Conservation (phyloP, 2,113 vertebrate species). For the Heloderma charlesbogerti region DNA sequence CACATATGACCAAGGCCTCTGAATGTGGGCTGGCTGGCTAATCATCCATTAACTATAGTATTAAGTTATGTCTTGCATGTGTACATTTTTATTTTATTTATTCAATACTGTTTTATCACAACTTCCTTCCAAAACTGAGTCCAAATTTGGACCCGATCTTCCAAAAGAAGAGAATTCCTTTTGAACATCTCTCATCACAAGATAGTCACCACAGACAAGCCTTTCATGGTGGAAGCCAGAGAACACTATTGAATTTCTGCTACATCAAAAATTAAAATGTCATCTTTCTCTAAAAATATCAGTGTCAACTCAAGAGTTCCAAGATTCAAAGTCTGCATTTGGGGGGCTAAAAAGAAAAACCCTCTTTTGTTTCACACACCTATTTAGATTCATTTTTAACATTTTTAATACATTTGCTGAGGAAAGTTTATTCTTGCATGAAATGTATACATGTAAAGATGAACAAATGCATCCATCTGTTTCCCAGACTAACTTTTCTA, state of each 20-base stretch:
- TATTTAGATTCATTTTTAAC: constrained; percentile 46
- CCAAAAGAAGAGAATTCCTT: neutral
- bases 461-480: neutral
- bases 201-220: no score
- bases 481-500: neutral
- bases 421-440: constrained; percentile 41
- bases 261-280: constrained; percentile 21
- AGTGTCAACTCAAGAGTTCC: neutral
- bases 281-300: constrained; percentile 18
- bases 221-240: neutral
- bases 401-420: constrained; percentile 25
- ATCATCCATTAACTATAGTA: neutral
- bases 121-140: neutral
- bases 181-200: neutral
- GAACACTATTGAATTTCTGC: no score
- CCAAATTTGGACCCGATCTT: neutral
- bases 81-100: neutral
- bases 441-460: constrained; percentile 38
- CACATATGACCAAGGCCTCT: neutral
- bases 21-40: neutral
- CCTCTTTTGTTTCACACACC: neutral
- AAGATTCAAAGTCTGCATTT: constrained; percentile 6
- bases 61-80: neutral
- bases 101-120: neutral
- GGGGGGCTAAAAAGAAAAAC: no score